Base-by-base conservation (phyloP, 2,797 vertebrate species). In the Chromis chromis region DNA sequence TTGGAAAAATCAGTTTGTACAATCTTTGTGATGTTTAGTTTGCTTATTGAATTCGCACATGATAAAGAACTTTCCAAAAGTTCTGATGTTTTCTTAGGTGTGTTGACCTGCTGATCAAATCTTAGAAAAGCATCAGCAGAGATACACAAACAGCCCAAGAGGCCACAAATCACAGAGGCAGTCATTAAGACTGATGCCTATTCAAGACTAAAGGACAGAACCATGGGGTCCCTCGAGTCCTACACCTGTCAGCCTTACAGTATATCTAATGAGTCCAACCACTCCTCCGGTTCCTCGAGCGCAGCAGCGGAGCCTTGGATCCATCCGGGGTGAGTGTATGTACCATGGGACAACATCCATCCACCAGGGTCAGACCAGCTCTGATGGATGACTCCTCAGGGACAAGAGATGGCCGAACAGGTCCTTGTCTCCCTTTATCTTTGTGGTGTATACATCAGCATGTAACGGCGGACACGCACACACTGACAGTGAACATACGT, bases 381-480 rank as follows among this genome's bases (percentile, higher is more conserved):
- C 52, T 91, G 88, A 93, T 89, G 76, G 79, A 94, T 92, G 88
- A 83, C 85, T 88, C 87, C 79, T 79, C 40, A 1, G 82, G 79
- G 81, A 80, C 53, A 19, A 28, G 65, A 76, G 56, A 82, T 53
- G 71, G 57, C 46, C 42, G 61, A 78, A 73, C 71, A 64, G 76
- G 59, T 81, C 66, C 60, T 67, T 48, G 67, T 83, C 78, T 76
- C 28, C 69, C 33, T 82, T 84, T 78, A 68, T 72, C 78, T 88
- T 83, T 74, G 70, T 22, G 64, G 52, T 24, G 24, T 65, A 58
- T 68, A 52, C 52, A 70, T 79, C 17, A 44, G 36, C n/a, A 70
- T 52, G 25, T 65, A 28, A 77, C 40, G 85, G 49, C 42, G 67
- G 67, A 77, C 69, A 72, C 70, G 66, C 19, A 52, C 76, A 42